A percentile compares a stretch with the other conserved stretches of the same genome.
Conservation (phyloP, 2,113 vertebrate species). For the Gila orcuttii region DNA sequence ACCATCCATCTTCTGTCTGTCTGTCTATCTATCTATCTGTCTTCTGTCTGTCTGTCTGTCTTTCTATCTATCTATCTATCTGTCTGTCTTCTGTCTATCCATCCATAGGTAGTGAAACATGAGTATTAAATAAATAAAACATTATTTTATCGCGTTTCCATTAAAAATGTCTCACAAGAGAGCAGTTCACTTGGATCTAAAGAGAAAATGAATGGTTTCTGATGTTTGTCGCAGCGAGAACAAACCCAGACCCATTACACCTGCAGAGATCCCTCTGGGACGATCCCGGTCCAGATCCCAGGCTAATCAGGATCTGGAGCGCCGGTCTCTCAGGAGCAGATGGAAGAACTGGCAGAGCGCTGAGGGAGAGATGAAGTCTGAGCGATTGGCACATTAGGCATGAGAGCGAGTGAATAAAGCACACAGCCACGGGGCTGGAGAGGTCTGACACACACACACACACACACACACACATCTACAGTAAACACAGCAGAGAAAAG, state of each 20-base stretch:
- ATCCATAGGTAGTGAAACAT: too few species aligned
- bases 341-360: conserved; percentile 42
- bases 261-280: conserved; percentile 47
- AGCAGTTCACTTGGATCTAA: neutral
- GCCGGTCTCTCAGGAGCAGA: conserved; percentile 48
- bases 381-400: conserved; percentile 27
- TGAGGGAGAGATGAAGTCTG: conserved; percentile 29
- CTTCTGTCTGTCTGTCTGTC: too few species aligned
- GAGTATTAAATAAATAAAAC: too few species aligned
- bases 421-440: too few species aligned
- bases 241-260: conserved; percentile 48
- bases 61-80: neutral
- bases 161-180: neutral
- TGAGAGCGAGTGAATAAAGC: too few species aligned
- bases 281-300: conserved; percentile 52
- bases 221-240: conserved; percentile 22
- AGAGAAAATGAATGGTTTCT: neutral
- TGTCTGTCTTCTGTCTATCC: neutral
- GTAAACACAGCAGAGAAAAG: neutral
- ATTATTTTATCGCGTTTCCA: too few species aligned
- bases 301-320: conserved; percentile 48
- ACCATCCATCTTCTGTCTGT: too few species aligned
- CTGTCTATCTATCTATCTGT: too few species aligned
- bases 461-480: neutral
- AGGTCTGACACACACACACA: too few species aligned